Base-by-base conservation (phyloP, 2,113 vertebrate species). In the Accipiter cooperii region DNA sequence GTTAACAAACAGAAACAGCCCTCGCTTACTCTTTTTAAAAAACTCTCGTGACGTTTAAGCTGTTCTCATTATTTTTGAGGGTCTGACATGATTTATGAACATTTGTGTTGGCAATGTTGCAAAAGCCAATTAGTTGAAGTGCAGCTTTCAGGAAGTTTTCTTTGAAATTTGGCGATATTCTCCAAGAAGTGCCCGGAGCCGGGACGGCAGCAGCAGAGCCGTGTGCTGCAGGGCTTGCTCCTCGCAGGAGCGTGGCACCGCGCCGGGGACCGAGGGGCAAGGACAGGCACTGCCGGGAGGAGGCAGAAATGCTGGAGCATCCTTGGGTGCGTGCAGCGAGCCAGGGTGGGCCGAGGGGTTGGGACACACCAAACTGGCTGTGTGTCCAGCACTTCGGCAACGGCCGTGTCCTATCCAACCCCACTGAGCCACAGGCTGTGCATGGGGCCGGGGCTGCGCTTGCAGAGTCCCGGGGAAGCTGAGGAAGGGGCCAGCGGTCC, bases 131-230 rank as follows among this genome's bases (percentile, higher is more conserved):
- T 96, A 96, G 94, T 19, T 65, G 89, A 84, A 97, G 94, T 96
- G 94, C 96, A 87, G 93, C 91, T 96, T 96, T 96, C 96, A 96
- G 89, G 96, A 94, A 96, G 96, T 95, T 97, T 97, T 96, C 96
- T 96, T 97, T 96, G 96, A 96, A 96, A 96, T 90, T 93, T 36
- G 52, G 84, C 14, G 49, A 58, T 75, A 17, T 89, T 60, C 78
- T 96, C 94, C 91, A 89, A 94, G 87, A 91, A 89, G 93, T 2
- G 74, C 64, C 86, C 18, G 0, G 83, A 58, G 89, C 71, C 1
- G 75, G 93, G 92, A 14, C 2, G 2, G 33, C 15, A 7, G 47
- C 12, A 2, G 78, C 1, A 1, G 77, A 65, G 84, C 66, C 0
- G 1, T 7, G 90, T 34, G 70, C 75, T 0, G 38, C 73, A 33